phyloP scores from a whole-genome alignment of 2,113 vertebrate genomes.

The Siniperca chuatsi region DNA sequence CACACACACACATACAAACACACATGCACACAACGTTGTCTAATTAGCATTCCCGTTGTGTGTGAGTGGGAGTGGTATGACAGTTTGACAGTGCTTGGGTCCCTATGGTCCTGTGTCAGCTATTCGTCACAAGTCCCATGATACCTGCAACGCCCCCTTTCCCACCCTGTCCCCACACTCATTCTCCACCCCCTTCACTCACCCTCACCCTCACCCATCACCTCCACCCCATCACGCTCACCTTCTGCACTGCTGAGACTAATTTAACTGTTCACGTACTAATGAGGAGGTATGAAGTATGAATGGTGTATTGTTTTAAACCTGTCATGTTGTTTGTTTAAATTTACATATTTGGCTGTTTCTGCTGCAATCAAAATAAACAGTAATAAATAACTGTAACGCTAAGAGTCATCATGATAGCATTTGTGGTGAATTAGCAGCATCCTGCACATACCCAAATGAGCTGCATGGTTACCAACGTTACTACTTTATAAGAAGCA shows the following conservation, averaged over 20 bases:
- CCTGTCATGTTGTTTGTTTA: not conserved
- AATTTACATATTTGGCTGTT: not conserved
- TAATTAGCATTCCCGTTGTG: conserved; percentile 67
- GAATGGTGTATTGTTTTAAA: not conserved
- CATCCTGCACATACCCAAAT: not conserved
- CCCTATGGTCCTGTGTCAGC: conserved; percentile 65
- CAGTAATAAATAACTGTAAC: not conserved
- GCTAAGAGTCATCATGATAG: not conserved
- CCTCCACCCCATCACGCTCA: conserved; percentile 6
- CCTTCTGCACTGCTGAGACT: conserved; percentile 19
- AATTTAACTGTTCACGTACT: not conserved
- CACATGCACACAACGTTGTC: conserved; percentile 16
- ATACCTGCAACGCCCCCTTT: conserved; percentile 26
- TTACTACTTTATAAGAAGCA: not conserved
- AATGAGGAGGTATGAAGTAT: not conserved
- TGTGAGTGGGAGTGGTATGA: conserved; percentile 64
- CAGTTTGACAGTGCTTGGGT: conserved; percentile 67
- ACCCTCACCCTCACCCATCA: conserved; percentile 1
- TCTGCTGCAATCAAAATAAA: not conserved
- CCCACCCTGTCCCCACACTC: conserved; percentile 28
- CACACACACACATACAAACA: conserved; percentile 15
- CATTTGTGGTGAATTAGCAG: not conserved
- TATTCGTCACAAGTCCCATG: conserved; percentile 69
- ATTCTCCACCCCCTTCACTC: conserved; percentile 5
- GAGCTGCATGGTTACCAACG: not conserved